Conservation (phyloP, 2,888 invertebrate species). For the Coronaproctus castanopsis region DNA sequence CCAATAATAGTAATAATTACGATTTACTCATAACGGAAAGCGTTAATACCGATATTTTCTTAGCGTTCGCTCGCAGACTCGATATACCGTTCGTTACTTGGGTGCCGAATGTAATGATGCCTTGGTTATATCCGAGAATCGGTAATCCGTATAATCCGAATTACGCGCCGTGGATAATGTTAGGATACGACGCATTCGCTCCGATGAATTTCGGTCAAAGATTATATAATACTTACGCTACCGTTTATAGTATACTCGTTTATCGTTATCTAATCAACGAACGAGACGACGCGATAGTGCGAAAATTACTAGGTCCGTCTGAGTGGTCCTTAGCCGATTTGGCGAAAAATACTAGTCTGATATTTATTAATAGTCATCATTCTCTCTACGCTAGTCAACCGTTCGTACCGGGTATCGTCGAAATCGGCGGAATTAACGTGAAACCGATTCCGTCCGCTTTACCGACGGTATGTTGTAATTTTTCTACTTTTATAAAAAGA, state of each 20-base stretch:
- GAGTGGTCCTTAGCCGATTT: not conserved
- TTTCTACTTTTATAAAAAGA: no score
- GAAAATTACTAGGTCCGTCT: not conserved
- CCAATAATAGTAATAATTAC: conserved; percentile 8
- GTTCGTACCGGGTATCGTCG: conserved; percentile 4
- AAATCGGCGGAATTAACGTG: conserved; percentile 6
- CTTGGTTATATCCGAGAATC: conserved; percentile 17
- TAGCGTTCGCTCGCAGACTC: conserved; percentile 17
- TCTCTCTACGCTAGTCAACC: not conserved
- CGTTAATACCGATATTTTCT: conserved; percentile 18
- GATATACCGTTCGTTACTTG: conserved; percentile 16
- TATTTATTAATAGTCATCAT: conserved; percentile 1
- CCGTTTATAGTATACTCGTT: not conserved
- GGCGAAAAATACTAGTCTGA: not conserved
- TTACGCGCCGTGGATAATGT: conserved; percentile 22
- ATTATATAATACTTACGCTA: not conserved
- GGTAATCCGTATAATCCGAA: conserved; percentile 18
- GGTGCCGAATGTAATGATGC: conserved; percentile 16
- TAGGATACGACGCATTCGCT: not conserved
- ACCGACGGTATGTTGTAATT: conserved; percentile 2
- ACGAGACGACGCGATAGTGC: not conserved
- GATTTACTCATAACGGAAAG: conserved; percentile 20
- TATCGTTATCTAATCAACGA: not conserved
- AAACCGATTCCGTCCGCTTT: not conserved
- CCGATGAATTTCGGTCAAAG: conserved; percentile 3